phyloP scores from a whole-genome alignment of 2,113 vertebrate genomes.

The Seriola rivoliana region DNA sequence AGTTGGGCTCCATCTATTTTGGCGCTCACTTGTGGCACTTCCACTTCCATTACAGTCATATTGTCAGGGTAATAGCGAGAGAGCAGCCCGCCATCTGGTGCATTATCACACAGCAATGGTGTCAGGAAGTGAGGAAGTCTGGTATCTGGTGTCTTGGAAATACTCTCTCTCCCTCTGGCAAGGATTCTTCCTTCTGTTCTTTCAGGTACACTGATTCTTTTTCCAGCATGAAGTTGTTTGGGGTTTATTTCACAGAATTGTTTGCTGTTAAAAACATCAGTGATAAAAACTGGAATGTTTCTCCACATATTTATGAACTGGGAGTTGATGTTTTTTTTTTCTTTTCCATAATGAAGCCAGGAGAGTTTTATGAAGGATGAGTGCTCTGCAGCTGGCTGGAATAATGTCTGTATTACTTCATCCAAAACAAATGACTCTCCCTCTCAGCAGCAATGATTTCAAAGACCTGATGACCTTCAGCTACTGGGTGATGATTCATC shows the following conservation, averaged over 20 bases:
- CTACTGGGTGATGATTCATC: constrained; percentile 15
- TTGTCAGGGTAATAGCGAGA: constrained; percentile 65
- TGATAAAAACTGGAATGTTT: neutral
- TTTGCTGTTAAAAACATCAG: constrained; percentile 29
- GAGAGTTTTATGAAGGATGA: constrained; percentile 14
- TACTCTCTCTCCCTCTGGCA: constrained; percentile 61
- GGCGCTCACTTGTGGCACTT: constrained; percentile 59
- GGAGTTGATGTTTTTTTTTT: neutral
- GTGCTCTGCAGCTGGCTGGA: neutral
- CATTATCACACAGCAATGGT: constrained; percentile 67
- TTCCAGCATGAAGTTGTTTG: constrained; percentile 5
- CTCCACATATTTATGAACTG: constrained; percentile 2
- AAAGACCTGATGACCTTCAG: constrained; percentile 37
- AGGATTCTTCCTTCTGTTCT: constrained; percentile 66
- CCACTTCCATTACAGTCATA: constrained; percentile 70
- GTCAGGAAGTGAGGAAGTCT: constrained; percentile 62
- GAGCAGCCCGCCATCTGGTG: constrained; percentile 77
- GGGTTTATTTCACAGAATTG: neutral
- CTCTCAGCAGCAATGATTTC: constrained; percentile 1
- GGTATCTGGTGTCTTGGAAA: constrained; percentile 61
- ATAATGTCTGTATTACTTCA: constrained; percentile 6
- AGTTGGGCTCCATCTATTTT: constrained; percentile 63
- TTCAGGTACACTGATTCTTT: constrained; percentile 46
- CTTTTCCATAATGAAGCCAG: neutral
- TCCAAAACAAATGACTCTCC: neutral